Percentiles rank a stretch among this genome's conserved stretches.
Conservation (phyloP, 2,797 vertebrate genomes). For the Amazonetta brasiliensis region DNA sequence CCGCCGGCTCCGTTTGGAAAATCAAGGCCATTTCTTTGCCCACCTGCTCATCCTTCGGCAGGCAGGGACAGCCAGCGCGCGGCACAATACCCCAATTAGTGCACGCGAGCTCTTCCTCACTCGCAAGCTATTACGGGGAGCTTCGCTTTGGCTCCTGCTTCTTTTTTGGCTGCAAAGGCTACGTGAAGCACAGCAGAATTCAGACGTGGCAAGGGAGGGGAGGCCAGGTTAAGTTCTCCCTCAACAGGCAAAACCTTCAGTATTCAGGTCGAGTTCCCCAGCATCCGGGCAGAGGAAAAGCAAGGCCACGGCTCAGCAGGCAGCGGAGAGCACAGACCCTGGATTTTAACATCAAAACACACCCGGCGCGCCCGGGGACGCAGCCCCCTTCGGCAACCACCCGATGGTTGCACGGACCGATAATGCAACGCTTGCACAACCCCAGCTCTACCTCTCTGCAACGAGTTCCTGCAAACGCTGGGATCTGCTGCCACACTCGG, state of each 20-base stretch:
- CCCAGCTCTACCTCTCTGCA: slow-evolving; percentile 7
- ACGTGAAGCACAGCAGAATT: not conserved
- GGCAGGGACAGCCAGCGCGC: not conserved
- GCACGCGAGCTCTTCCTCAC: not conserved
- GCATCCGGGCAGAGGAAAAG: not conserved
- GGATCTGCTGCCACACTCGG: not conserved
- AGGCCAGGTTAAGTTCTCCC: not conserved
- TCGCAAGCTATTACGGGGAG: not conserved
- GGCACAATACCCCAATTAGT: slow-evolving; percentile 40
- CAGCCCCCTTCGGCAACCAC: not conserved
- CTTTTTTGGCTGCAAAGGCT: slow-evolving; percentile 40
- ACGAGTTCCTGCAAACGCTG: slow-evolving; percentile 15
- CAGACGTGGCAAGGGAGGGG: not conserved
- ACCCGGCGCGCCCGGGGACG: rapidly evolving
- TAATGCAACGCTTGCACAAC: rapidly evolving
- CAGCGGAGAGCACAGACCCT: not conserved
- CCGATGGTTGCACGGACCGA: rapidly evolving
- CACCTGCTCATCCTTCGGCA: slow-evolving; percentile 23
- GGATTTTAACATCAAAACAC: not conserved
- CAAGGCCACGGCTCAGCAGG: not conserved
- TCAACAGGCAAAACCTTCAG: not conserved
- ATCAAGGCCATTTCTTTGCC: slow-evolving; percentile 39
- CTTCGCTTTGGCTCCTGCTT: not conserved
- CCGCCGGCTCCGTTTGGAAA: not conserved
- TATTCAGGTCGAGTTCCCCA: slow-evolving; percentile 22